Percentiles rank a stretch among this genome's conserved stretches.
phyloP scores from a whole-genome alignment of 2,888 invertebrate genomes.

The Rhingia campestris region DNA sequence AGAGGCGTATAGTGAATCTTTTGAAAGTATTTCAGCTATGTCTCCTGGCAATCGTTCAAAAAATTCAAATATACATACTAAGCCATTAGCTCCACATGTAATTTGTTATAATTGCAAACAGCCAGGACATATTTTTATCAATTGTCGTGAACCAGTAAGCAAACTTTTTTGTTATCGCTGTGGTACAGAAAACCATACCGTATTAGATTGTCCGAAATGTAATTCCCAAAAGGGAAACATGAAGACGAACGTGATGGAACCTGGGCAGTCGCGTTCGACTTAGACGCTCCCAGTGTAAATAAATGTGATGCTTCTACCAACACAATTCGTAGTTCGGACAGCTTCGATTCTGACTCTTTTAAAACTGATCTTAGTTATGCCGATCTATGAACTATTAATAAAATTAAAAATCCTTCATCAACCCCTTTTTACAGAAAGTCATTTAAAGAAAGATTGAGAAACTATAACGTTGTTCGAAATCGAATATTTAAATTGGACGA shows the following conservation, averaged over 20 bases:
- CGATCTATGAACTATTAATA: not conserved
- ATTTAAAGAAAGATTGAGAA: not conserved
- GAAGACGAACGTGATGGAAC: slow-evolving; percentile 1
- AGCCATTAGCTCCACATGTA: not conserved
- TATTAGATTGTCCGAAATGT: slow-evolving; percentile 11
- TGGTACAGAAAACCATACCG: slow-evolving; percentile 7
- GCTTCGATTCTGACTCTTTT: not conserved
- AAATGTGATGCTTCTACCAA: slow-evolving; percentile 19
- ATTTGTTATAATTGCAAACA: slow-evolving; percentile 8
- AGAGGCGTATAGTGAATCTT: not conserved
- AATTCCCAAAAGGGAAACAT: not conserved
- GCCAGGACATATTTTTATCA: too few relatives aligned
- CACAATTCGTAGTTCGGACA: not conserved
- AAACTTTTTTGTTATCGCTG: slow-evolving; percentile 20
- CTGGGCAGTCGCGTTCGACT: slow-evolving; percentile 19
- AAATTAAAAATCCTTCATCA: not conserved
- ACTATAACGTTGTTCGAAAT: slow-evolving; percentile 16
- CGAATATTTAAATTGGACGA: slow-evolving; percentile 6
- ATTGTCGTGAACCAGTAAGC: not conserved
- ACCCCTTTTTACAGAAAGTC: slow-evolving; percentile 15
- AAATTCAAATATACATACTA: not conserved
- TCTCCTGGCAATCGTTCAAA: not conserved
- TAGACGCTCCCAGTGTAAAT: slow-evolving; percentile 4
- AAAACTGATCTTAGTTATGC: not conserved
- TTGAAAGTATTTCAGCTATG: not conserved